Evolutionary conservation across 2,888 invertebrate species (phyloP).

Genomic region (Melanophora roralis): DNA sequence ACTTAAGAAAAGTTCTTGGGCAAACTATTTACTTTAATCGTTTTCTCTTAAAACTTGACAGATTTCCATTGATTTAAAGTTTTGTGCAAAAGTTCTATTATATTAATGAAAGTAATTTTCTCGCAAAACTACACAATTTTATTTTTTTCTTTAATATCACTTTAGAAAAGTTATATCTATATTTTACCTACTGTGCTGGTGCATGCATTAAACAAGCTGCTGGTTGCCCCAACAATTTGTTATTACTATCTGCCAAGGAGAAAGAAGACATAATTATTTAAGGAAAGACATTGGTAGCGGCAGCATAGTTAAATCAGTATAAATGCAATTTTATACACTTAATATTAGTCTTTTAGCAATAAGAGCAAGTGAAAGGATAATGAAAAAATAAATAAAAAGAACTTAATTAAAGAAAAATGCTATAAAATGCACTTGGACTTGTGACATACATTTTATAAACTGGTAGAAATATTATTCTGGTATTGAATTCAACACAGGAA

Average conservation of each 20-base stretch:
- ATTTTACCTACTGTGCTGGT: neutral
- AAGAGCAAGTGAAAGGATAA: neutral
- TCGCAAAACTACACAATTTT: neutral
- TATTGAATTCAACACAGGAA: neutral
- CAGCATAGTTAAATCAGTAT: constrained; percentile 6
- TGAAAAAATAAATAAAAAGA: neutral
- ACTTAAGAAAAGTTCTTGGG: constrained; percentile 1
- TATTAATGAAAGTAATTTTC: constrained; percentile 21
- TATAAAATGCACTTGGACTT: constrained; percentile 8
- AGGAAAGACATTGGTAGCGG: neutral
- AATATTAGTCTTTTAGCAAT: constrained; percentile 4
- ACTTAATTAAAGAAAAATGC: constrained; percentile 9
- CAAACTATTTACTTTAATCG: constrained; percentile 30
- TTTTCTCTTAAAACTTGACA: constrained; percentile 1
- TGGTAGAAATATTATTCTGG: no score
- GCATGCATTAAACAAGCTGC: neutral
- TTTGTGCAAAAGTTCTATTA: constrained; percentile 16
- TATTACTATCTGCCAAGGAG: neutral
- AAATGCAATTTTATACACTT: constrained; percentile 28
- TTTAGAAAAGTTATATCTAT: neutral
- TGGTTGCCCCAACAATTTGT: neutral
- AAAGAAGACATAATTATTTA: neutral
- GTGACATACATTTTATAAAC: no score
- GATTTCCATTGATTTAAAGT: constrained; percentile 17
- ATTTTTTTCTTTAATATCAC: neutral